Evolutionary conservation across 2,888 invertebrate genomes (phyloP).

Genomic region (Alitta virens): DNA sequence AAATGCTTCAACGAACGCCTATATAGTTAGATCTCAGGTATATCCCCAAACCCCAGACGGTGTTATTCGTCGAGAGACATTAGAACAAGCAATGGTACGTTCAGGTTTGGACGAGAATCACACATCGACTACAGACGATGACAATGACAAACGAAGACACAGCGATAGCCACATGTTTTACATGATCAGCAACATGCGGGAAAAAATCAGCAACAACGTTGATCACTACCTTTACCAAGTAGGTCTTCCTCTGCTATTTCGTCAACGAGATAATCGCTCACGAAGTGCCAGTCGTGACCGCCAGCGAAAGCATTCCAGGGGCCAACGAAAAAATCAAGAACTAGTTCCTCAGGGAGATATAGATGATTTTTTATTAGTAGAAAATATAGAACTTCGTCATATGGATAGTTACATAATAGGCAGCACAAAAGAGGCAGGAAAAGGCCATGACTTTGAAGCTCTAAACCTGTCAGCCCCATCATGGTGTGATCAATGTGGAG

Average conservation of each 20-base stretch:
- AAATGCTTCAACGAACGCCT: too few relatives aligned
- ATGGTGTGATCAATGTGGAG: conserved; percentile 61
- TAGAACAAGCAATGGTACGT: too few relatives aligned
- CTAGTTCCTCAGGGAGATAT: neutral
- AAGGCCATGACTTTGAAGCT: conserved; percentile 21
- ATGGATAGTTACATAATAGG: conserved; percentile 23
- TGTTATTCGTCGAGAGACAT: too few relatives aligned
- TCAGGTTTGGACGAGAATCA: too few relatives aligned
- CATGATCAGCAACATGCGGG: conserved; percentile 14
- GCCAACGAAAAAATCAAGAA: too few relatives aligned
- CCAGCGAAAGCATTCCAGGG: neutral
- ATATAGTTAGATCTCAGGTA: too few relatives aligned
- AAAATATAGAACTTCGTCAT: conserved; percentile 28
- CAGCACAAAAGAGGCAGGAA: conserved; percentile 18
- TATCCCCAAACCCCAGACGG: too few relatives aligned
- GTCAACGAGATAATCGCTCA: neutral
- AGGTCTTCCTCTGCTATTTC: neutral
- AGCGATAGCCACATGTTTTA: conserved; percentile 5
- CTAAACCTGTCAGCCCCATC: conserved; percentile 49
- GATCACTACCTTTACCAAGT: neutral
- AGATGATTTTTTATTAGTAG: conserved; percentile 24
- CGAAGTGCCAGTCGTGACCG: neutral
- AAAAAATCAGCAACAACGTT: conserved; percentile 16
- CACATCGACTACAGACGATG: too few relatives aligned
- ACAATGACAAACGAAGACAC: too few relatives aligned